phyloP scores from a whole-genome alignment of 2,113 vertebrate species.

The Chaetodon auriga region DNA sequence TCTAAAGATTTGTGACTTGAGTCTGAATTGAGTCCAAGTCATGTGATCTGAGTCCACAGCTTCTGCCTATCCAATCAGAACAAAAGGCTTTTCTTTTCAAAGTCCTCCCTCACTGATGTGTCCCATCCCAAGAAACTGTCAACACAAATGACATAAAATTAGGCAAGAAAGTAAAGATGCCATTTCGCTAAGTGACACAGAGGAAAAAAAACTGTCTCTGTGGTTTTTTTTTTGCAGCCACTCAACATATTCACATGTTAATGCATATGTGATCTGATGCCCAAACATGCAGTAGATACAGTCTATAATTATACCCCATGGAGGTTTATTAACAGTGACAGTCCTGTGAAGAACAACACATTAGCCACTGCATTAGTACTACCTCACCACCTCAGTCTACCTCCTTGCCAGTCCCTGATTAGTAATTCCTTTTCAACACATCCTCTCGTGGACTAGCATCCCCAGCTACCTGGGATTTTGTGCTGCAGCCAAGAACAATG shows the following conservation, averaged over 20 bases:
- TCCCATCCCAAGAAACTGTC: not conserved
- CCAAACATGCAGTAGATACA: not conserved
- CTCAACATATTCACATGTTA: not conserved
- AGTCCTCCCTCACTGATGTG: not conserved
- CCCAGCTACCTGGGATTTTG: conserved; percentile 32
- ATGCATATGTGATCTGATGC: not conserved
- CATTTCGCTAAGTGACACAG: not conserved
- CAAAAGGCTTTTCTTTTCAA: not conserved
- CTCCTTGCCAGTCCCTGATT: conserved; percentile 42
- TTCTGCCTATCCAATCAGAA: not conserved
- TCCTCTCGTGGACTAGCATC: conserved; percentile 28
- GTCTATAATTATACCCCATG: not conserved
- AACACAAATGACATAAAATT: not conserved
- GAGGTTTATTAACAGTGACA: not conserved
- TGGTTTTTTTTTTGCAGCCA: not conserved
- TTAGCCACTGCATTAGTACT: not conserved
- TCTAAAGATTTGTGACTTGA: not conserved
- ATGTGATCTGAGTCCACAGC: not conserved
- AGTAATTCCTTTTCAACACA: conserved; percentile 65
- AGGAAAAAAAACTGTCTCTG: no score
- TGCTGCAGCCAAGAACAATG: conserved; percentile 52
- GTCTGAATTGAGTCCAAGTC: not conserved
- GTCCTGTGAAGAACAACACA: not conserved
- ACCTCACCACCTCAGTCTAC: conserved; percentile 6
- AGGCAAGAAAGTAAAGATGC: not conserved